Evolutionary conservation across 2,797 vertebrate species (phyloP), one percentile per base, ranked within the genome.

Genomic region (Bryconaethiops microstoma): DNA sequence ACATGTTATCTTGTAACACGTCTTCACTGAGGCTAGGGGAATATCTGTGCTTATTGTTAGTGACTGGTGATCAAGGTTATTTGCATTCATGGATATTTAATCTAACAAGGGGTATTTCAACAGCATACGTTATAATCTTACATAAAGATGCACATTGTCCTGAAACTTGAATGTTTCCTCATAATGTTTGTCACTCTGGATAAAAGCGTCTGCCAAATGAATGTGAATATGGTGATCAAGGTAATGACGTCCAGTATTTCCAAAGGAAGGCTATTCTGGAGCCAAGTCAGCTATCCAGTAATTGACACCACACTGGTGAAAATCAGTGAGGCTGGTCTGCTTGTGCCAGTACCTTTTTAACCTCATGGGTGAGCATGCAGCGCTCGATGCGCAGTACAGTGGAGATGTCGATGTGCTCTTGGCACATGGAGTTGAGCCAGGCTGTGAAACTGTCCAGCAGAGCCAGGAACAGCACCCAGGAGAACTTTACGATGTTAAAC

Each of bases 291-390:
- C 14, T 35, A 62, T 2, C 5, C 13, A 63, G 6, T 35, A 1
- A 65, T 64, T 64, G 5, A 23, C 25, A 29, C 13, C 21, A 60
- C 57, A 60, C 57, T 57, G 55, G 70, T n/a, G 4, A 67, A n/a
- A 23, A 45, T 40, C 45, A 17, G 5, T 67, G 21, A 48, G 10
- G 14, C 52, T 35, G 13, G 12, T 35, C 14, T 78, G n/a, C 4
- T 8, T 29, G 1, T 57, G 55, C 2, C 50, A 16, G 80, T 93
- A 98, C 97, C 96, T 97, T 97, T 88, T 96, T 97, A 78, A 97
- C 96, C 89, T 98, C 96, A 73, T 96, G 96, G 19, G 96, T 97
- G 52, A 99, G 92, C 96, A 99, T 98, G 80, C 96, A 97, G 79
- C 95, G 95, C 84, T 99, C 97, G 0, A 96, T 96, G 74, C 96